A percentile compares a stretch with the other conserved stretches of the same genome.
Conservation (phyloP, 2,888 invertebrate genomes). For the Limenitis camilla region DNA sequence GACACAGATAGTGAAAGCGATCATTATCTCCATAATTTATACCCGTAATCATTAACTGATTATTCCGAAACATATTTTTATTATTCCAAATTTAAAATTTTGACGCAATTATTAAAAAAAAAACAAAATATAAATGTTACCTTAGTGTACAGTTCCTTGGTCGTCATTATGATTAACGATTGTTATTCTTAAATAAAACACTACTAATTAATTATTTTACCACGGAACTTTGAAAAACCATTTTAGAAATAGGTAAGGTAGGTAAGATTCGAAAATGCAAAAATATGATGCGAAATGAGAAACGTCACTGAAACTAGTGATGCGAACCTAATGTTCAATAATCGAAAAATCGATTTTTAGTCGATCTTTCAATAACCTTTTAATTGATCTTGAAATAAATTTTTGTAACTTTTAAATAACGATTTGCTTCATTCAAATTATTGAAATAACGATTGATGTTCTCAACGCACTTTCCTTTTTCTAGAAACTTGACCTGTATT, state of each 20-base stretch:
- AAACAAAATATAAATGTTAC: constrained; percentile 40
- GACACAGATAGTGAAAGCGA: constrained; percentile 38
- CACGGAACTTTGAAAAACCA: constrained; percentile 52
- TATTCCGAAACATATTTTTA: constrained; percentile 8
- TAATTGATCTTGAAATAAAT: too few relatives aligned
- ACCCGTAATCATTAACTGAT: constrained; percentile 17
- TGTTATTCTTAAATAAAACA: constrained; percentile 15
- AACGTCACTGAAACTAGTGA: constrained; percentile 69
- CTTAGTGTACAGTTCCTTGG: constrained; percentile 71
- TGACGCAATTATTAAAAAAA: constrained; percentile 21
- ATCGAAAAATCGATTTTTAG: too few relatives aligned
- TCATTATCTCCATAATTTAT: constrained; percentile 19
- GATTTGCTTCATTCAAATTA: too few relatives aligned
- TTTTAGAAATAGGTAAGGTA: constrained; percentile 45
- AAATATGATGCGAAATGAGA: constrained; percentile 49
- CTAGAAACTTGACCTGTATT: too few relatives aligned
- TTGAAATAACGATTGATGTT: too few relatives aligned
- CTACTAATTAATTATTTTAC: constrained; percentile 42
- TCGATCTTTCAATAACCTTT: too few relatives aligned
- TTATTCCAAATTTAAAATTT: constrained; percentile 30
- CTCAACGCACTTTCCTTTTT: too few relatives aligned
- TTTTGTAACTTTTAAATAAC: too few relatives aligned
- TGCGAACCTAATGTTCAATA: too few relatives aligned
- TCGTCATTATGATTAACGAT: constrained; percentile 57
- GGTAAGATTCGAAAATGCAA: constrained; percentile 55